These are phyloP conservation scores for Harpalus rufipes DNA, from an alignment of 2,888 invertebrate species.

Conservation along the genomic window DNA sequence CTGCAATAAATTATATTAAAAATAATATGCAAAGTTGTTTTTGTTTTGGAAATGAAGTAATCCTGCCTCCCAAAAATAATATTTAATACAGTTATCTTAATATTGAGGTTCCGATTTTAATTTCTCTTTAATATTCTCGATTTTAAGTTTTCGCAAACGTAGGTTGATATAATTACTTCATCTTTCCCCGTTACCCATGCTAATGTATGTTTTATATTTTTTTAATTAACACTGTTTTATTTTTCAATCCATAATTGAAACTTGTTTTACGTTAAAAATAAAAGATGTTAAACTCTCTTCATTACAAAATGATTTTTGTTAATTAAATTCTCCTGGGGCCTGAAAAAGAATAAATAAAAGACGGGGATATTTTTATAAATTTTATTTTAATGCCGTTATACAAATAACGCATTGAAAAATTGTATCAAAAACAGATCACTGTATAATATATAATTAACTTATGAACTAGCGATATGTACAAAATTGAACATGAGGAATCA, in stretches of 20 bases:
- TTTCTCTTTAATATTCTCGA: not conserved
- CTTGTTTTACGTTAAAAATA: slow-evolving; percentile 43
- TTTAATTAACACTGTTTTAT: slow-evolving; percentile 45
- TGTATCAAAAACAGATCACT: slow-evolving; percentile 58
- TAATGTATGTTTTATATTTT: slow-evolving; percentile 44
- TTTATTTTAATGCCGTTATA: slow-evolving; percentile 46
- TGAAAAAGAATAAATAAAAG: slow-evolving; percentile 42
- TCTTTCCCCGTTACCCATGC: not conserved
- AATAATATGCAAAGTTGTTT: not conserved
- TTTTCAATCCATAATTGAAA: slow-evolving; percentile 38
- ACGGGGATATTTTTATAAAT: slow-evolving; percentile 29
- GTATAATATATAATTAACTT: slow-evolving; percentile 56
- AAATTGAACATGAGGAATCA: slow-evolving; percentile 55
- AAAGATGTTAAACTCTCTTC: slow-evolving; percentile 21
- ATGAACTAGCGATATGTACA: slow-evolving; percentile 62
- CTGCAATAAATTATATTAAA: too few relatives aligned
- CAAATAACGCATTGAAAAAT: slow-evolving; percentile 53
- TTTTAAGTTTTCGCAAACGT: not conserved
- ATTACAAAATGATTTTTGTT: slow-evolving; percentile 44
- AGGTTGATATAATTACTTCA: not conserved
- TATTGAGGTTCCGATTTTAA: not conserved
- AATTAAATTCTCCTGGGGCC: slow-evolving; percentile 11
- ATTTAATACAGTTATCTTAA: not conserved
- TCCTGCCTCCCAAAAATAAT: not conserved
- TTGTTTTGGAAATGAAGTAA: not conserved